A percentile compares a stretch with the other conserved stretches of the same genome.
These are phyloP conservation scores for Hemibagrus guttatus DNA, from an alignment of 2,797 vertebrate species.

Conservation along the genomic window DNA sequence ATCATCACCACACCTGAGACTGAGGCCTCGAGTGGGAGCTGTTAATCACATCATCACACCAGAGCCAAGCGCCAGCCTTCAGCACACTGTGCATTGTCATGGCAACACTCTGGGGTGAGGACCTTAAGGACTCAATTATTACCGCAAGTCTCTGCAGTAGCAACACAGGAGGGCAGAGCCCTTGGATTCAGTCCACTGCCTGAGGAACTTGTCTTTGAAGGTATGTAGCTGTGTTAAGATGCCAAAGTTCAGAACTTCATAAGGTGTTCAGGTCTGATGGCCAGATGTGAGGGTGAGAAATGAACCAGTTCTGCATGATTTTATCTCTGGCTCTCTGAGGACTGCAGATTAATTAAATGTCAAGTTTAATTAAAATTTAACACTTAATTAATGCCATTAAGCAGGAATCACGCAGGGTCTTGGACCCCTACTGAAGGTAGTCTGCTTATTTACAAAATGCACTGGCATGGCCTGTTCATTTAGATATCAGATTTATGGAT, in stretches of 20 bases:
- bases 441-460: conserved; percentile 5
- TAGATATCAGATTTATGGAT: not conserved
- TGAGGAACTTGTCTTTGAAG: conserved; percentile 5
- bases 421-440: not conserved
- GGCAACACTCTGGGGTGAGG: conserved; percentile 56
- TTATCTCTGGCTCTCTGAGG: conserved; percentile 24
- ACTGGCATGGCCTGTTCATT: not conserved
- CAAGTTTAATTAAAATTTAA: conserved; percentile 46
- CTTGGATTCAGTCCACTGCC: not conserved
- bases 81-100: conserved; percentile 56
- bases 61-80: conserved; percentile 44
- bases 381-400: conserved; percentile 43
- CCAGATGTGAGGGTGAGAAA: not conserved
- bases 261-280: conserved; percentile 9
- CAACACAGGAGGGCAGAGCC: conserved; percentile 33
- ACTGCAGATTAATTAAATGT: conserved; percentile 28
- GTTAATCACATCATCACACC: conserved; percentile 49
- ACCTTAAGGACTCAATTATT: conserved; percentile 60
- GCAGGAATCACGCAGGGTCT: conserved; percentile 15
- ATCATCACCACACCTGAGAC: conserved; percentile 46
- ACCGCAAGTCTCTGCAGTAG: conserved; percentile 46
- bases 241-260: conserved; percentile 8
- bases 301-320: not conserved
- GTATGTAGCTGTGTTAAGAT: not conserved
- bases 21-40: conserved; percentile 32